Base-by-base conservation (phyloP, 2,888 invertebrate species). In the Aromia moschata region DNA sequence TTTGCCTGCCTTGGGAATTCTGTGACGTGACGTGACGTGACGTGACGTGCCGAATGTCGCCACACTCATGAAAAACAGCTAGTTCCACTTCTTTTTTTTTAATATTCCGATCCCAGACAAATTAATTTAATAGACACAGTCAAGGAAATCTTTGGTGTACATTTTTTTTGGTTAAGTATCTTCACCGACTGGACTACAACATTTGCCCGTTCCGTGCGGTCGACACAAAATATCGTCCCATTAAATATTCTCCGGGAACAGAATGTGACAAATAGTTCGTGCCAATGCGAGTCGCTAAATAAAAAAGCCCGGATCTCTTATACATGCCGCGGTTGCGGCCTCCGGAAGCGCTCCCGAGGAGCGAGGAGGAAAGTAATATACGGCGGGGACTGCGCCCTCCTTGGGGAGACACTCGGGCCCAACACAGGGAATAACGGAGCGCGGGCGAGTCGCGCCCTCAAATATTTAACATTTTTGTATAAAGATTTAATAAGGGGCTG, bases 241-340 rank as follows among this genome's bases (percentile, higher is more conserved):
- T 74, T 72, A 71, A 68, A 71, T 71, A 73, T 73, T 71, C 71
- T 64, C 43, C 54, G 58, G 65, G 68, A 69, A 72, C 69, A 69
- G 71, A 69, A 70, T 71, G 70, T 72, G 71, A 72, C 73, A 74
- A 74, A 74, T 73, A 73, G 70, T 72, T 70, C 69, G 62, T 65
- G 67, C 69, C 70, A 67, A 67, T 69, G 66, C 69, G 60, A 69
- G 70, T 66, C 69, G 69, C 67, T 71, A 70, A 71, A 73, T 73
- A 73, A 73, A 70, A 70, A 70, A 69, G 62, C 60, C 55, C 52
- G 59, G 65, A 70, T 71, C 64, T 70, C 70, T 72, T 72, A 70
- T 72, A 67, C 69, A 72, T 72, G 69, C 69, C 54, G 70, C 62
- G 69, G 68, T 68, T 55, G 38, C 45, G 45, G 55, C 46, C 65